Conservation (phyloP, 2,888 invertebrate species). For the Leptopilina myrica region DNA sequence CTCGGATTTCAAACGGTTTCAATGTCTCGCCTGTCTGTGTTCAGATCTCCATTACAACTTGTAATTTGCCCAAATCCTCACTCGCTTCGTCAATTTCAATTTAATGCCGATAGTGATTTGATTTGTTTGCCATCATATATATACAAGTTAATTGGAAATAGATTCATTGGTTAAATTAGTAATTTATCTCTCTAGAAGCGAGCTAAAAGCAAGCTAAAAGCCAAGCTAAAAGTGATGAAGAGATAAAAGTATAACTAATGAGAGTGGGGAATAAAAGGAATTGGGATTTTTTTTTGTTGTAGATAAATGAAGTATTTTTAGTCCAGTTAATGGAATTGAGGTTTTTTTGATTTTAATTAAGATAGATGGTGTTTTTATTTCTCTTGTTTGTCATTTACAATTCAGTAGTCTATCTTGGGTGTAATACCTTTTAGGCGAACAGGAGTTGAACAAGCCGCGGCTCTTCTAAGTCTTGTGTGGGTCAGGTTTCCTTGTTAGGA, state of each 20-base stretch:
- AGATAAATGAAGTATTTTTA: too few species aligned
- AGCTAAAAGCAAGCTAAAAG: too few species aligned
- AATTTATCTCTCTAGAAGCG: too few species aligned
- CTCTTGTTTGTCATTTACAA: not conserved
- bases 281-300: too few species aligned
- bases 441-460: slow-evolving; percentile 43
- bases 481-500: slow-evolving; percentile 45
- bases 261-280: too few species aligned
- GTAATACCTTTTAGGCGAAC: slow-evolving; percentile 36
- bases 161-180: too few species aligned
- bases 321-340: too few species aligned
- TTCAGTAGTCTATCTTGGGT: slow-evolving; percentile 27
- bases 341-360: too few species aligned
- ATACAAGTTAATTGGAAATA: too few species aligned
- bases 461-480: slow-evolving; percentile 18
- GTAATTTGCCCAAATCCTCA: slow-evolving; percentile 31
- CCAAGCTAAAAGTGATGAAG: too few species aligned
- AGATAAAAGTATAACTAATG: too few species aligned
- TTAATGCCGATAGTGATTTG: not conserved
- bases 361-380: not conserved
- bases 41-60: slow-evolving; percentile 28
- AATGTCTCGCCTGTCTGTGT: not conserved
- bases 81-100: slow-evolving; percentile 30
- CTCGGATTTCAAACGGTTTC: slow-evolving; percentile 60
- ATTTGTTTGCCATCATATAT: too few species aligned